These are phyloP conservation scores for Eupithecia pulchellata DNA, from an alignment of 2,888 invertebrate genomes.

Conservation along the genomic window DNA sequence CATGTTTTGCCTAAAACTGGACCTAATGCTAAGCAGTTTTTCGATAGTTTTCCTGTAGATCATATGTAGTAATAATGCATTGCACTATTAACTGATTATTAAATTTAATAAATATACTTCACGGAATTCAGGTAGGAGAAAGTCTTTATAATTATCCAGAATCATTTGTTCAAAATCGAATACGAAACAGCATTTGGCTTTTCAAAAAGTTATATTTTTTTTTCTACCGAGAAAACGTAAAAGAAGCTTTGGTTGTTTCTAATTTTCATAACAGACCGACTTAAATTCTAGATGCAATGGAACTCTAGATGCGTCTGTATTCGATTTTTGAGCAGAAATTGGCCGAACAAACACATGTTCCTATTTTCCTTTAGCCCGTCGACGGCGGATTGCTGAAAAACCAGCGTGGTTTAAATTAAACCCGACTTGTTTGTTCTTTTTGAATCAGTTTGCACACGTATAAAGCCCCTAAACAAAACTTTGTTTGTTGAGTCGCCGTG, in stretches of 20 bases:
- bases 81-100: too few relatives aligned
- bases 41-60: too few relatives aligned
- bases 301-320: neutral
- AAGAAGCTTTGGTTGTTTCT: neutral
- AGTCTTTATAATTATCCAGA: neutral
- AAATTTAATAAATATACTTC: too few relatives aligned
- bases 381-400: constrained; percentile 40
- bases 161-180: neutral
- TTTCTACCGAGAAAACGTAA: neutral
- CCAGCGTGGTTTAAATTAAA: constrained; percentile 44
- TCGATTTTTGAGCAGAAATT: constrained; percentile 37
- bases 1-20: too few relatives aligned
- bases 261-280: too few relatives aligned
- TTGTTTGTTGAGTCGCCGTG: neutral
- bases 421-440: constrained; percentile 36
- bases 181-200: neutral
- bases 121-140: too few relatives aligned
- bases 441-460: constrained; percentile 34
- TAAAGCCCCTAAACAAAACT: constrained; percentile 29
- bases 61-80: too few relatives aligned
- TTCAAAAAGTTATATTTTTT: neutral
- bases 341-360: constrained; percentile 41
- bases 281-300: neutral
- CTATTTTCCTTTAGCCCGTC: constrained; percentile 42
- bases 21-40: too few relatives aligned